phyloP scores from a whole-genome alignment of 2,113 vertebrate species.

The Miniopterus natalensis region DNA sequence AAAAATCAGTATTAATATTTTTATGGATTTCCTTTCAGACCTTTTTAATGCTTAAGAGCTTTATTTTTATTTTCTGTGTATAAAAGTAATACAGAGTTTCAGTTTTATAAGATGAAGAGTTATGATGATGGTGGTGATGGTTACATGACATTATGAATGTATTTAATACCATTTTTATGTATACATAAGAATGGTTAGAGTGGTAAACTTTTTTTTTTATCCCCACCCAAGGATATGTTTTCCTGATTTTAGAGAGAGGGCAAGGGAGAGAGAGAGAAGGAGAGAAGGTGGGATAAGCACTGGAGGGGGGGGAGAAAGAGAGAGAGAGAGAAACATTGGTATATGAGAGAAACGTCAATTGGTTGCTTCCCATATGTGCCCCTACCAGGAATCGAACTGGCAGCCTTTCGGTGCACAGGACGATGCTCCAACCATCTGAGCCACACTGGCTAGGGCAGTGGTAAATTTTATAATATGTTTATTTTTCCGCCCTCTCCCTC shows the following conservation, averaged over 20 bases:
- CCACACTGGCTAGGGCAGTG: background rate
- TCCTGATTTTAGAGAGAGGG: no score
- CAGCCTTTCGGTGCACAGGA: background rate
- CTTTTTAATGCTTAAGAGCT: background rate
- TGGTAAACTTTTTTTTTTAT: background rate
- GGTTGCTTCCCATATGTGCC: background rate
- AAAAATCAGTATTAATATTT: background rate
- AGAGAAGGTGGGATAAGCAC: no score
- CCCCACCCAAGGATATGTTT: no score
- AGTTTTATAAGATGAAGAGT: background rate
- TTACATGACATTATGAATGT: background rate
- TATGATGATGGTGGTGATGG: background rate
- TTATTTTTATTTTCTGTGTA: background rate
- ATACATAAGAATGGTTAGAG: background rate
- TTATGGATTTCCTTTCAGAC: background rate
- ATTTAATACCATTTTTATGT: background rate
- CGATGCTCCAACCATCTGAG: background rate
- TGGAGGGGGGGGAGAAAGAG: no score
- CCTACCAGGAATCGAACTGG: background rate
- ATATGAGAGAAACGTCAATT: background rate
- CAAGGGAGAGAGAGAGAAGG: no score
- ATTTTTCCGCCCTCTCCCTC: background rate
- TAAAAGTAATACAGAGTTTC: background rate
- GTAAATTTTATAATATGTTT: background rate
- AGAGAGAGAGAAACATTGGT: no score